Base-by-base conservation (phyloP, 1,140 invertebrate genomes). In the Onthophagus taurus region DNA sequence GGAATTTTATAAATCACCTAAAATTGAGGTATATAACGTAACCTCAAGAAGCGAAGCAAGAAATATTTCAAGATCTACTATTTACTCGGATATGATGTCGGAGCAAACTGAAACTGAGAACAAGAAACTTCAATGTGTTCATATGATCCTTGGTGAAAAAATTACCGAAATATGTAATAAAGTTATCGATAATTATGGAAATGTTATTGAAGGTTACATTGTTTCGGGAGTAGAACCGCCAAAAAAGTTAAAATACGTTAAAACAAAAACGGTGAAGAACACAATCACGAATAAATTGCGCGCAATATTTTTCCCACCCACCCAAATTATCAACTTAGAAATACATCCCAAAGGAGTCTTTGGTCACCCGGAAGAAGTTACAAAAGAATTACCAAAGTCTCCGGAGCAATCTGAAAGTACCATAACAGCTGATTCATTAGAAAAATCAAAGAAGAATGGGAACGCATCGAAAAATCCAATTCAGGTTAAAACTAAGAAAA, bases 181-280 rank as follows among this genome's bases (percentile, higher is more conserved):
- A 26, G 26, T 31, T 17, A 19, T 12, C 24, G 34, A 31, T 2
- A 36, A 37, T 9, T 18, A 19, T 33, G 33, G 30, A 0, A 29
- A 44, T n/a, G 42, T 35, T 14, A 9, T 41, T 6, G 24, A 26
- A 29, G 43, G 47, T 3, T 46, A 41, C 17, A 42, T n/a, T 6
- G 51, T 49, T 6, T 45, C 55, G 23, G 55, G 50, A 2, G 46
- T 50, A 1, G 53, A 58, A 50, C 51, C 53, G n/a, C 46, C 48
- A 12, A 54, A 44, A 33, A 23, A 42, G 31, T 42, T 48, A 11
- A 44, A 49, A 18, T 29, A 26, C 12, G 11, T 18, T 8, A 24
- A 41, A 20, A 1, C 12, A 7, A 29, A 21, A n/a, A 41, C 24
- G 17, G 24, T 26, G 7, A 29, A 17, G 8, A 7, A 21, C 7